Evolutionary conservation across 2,113 vertebrate genomes (phyloP), one percentile per base, ranked within the genome.

Genomic region (Cephalophus harveyi): DNA sequence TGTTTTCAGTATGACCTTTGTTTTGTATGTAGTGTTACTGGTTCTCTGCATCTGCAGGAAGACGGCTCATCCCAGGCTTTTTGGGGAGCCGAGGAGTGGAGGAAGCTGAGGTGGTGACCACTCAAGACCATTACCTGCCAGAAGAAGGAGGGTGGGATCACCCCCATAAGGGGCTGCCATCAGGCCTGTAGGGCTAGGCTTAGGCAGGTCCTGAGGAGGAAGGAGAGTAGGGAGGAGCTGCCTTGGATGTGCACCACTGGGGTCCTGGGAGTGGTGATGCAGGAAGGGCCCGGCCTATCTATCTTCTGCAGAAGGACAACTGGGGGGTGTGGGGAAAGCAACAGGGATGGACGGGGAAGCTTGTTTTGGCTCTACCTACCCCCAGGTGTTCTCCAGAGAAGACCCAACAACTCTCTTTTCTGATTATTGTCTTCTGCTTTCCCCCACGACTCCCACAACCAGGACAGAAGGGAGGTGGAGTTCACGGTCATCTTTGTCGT

Each of bases 21-120:
- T 59, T 87, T 27, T 57, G 27, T 16, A 7, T 30, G 28, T 17
- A 33, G 13, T 57, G 28, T 82, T 25, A 10, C 30, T 19, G 50
- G 12, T 3, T 85, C n/a, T 92, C 86, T 88, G 64, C 16, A 64
- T 96, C 36, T 94, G 40, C 5, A 33, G 40, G 50, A 7, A 92
- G 55, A 3, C 25, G 79, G 60, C 7, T 33, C n/a, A 13, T 23
- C 1, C 9, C 25, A 28, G 40, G 74, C 27, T 81, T 27, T 55
- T n/a, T 28, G 46, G 87, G 87, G 48, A 91, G 67, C n/a, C 21
- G 17, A 36, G 48, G 33, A 17, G 27, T 28, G 19, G 85, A n/a
- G 33, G 74, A 15, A 9, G 23, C 40, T n/a, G 57, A 81, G 40
- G 30, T 33, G 33, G 71, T 28, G 13, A 71, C 33, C 21, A 28